phyloP scores from a whole-genome alignment of 1,140 invertebrate genomes.

The Aphis gossypii region DNA sequence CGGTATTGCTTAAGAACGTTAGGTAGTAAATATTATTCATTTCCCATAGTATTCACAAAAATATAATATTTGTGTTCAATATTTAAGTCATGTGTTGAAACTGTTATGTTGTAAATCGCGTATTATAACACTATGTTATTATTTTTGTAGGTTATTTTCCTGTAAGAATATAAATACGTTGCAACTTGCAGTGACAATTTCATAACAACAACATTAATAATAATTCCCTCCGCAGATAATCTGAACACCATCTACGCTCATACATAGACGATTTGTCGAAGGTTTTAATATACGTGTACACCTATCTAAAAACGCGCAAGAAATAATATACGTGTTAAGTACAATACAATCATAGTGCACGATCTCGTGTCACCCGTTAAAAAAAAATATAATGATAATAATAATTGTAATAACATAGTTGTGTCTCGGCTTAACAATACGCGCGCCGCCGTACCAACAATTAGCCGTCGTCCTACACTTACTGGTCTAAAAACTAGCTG shows the following conservation, averaged over 20 bases:
- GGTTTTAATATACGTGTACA: not conserved
- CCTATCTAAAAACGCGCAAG: not conserved
- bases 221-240: not conserved
- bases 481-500: not conserved
- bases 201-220: not conserved
- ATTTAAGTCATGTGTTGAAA: not conserved
- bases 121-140: no score
- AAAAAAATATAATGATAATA: constrained; percentile 21
- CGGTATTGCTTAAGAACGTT: not conserved
- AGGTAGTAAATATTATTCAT: not conserved
- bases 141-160: no score
- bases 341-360: constrained; percentile 26
- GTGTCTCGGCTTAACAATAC: constrained; percentile 12
- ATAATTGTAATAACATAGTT: not conserved
- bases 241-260: not conserved
- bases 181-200: not conserved
- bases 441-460: not conserved
- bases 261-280: not conserved
- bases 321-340: not conserved
- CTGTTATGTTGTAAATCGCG: no score
- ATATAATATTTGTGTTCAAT: not conserved
- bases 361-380: constrained; percentile 19
- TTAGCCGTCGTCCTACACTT: constrained; percentile 44
- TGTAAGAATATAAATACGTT: no score
- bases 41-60: not conserved